Conservation (phyloP, 1,140 invertebrate species). For the Sarcophaga bullata region DNA sequence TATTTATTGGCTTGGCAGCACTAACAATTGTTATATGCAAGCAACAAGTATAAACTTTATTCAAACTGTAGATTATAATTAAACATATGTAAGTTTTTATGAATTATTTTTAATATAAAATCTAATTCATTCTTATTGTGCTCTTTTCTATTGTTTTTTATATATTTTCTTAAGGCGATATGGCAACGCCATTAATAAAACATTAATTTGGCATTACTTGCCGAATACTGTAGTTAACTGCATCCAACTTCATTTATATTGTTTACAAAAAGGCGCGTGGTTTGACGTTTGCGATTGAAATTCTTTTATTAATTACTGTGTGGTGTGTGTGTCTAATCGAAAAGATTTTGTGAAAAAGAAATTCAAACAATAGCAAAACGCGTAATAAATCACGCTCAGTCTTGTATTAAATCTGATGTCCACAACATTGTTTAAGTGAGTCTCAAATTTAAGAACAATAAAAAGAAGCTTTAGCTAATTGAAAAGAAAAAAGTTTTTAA, state of each 20-base stretch:
- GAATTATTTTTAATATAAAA: too few species aligned
- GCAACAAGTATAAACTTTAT: too few species aligned
- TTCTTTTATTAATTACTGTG: not conserved
- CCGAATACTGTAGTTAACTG: not conserved
- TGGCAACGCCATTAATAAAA: too few species aligned
- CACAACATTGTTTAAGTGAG: not conserved
- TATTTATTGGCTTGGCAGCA: too few species aligned
- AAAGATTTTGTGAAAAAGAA: constrained; percentile 4
- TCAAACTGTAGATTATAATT: too few species aligned
- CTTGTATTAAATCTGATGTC: not conserved
- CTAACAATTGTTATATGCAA: too few species aligned
- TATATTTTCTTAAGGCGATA: too few species aligned
- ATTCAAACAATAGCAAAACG: constrained; percentile 10
- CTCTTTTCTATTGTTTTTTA: too few species aligned
- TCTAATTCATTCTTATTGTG: too few species aligned
- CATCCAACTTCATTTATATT: constrained; percentile 25
- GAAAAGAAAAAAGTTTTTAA: not conserved
- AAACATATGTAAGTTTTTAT: too few species aligned
- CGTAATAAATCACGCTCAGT: not conserved
- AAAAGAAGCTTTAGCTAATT: not conserved
- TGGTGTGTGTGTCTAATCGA: not conserved
- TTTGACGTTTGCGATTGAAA: not conserved
- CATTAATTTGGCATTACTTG: too few species aligned
- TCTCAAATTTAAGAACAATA: not conserved
- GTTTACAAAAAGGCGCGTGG: not conserved